Evolutionary conservation across 2,888 invertebrate species (phyloP).

Genomic region (Serrognathus titanus): DNA sequence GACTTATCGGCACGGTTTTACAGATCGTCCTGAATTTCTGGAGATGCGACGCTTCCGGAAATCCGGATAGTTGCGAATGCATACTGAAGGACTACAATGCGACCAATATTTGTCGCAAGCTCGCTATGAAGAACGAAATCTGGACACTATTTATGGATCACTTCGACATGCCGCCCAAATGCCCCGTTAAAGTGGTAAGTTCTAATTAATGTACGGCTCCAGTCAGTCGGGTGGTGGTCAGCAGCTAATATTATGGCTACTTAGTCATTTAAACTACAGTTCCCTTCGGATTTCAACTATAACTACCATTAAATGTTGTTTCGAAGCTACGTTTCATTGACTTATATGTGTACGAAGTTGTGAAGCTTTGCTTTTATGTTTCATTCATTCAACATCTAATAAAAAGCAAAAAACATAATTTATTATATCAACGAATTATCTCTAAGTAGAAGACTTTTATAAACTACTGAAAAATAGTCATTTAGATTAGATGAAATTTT

Average conservation of each 20-base stretch:
- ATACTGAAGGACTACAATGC: constrained; percentile 34
- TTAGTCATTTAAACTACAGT: constrained; percentile 12
- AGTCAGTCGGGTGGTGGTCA: constrained; percentile 5
- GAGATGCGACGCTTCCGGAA: constrained; percentile 37
- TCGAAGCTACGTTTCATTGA: background rate
- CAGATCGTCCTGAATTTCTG: constrained; percentile 34
- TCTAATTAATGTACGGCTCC: constrained; percentile 14
- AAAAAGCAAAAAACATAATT: too few relatives aligned
- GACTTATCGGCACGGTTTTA: constrained; percentile 29
- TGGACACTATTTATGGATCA: constrained; percentile 33
- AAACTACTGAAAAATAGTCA: too few relatives aligned
- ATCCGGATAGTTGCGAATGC: constrained; percentile 37
- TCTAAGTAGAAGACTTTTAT: too few relatives aligned
- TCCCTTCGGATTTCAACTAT: constrained; percentile 10
- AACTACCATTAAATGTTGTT: constrained; percentile 8
- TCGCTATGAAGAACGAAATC: constrained; percentile 30
- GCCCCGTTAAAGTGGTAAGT: constrained; percentile 38
- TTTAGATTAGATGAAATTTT: too few relatives aligned
- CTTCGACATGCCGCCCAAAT: constrained; percentile 29
- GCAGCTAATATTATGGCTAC: constrained; percentile 10
- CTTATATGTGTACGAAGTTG: background rate
- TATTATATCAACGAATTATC: too few relatives aligned
- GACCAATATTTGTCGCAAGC: constrained; percentile 30
- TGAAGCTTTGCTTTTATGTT: constrained; percentile 6
- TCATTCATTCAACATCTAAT: too few relatives aligned